phyloP scores from a whole-genome alignment of 2,888 invertebrate species.

The Gasteruption jaculator region DNA sequence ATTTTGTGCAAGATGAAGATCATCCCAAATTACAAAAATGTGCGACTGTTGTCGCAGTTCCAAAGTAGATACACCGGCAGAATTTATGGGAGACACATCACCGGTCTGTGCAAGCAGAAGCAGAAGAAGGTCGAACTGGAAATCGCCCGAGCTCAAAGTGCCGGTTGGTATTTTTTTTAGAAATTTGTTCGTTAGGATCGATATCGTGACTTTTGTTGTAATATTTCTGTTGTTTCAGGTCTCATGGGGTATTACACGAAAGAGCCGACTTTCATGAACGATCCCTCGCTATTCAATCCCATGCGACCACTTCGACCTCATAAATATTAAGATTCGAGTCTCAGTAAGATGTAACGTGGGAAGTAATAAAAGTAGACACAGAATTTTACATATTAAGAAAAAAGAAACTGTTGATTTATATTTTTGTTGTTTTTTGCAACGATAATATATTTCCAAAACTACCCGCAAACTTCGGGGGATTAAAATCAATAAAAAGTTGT shows the following conservation, averaged over 20 bases:
- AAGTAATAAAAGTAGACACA: conserved; percentile 13
- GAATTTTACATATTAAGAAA: conserved; percentile 6
- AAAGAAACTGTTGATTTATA: conserved; percentile 19
- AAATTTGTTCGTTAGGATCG: neutral
- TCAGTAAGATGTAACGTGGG: conserved; percentile 19
- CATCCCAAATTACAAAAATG: conserved; percentile 87
- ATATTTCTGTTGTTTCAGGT: conserved; percentile 46
- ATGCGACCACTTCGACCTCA: conserved; percentile 78
- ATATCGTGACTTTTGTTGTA: conserved; percentile 2
- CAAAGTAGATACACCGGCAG: conserved; percentile 92
- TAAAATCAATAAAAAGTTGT: no score
- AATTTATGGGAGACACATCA: conserved; percentile 88
- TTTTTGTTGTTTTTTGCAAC: conserved; percentile 35
- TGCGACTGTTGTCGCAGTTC: conserved; percentile 87
- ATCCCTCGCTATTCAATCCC: conserved; percentile 88
- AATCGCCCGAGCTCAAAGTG: conserved; percentile 70
- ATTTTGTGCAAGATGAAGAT: conserved; percentile 80
- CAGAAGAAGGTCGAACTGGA: conserved; percentile 71
- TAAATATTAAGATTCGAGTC: conserved; percentile 58
- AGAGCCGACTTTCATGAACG: conserved; percentile 72
- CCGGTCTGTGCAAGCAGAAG: conserved; percentile 83
- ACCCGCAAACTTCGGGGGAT: no score
- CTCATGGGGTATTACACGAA: conserved; percentile 83
- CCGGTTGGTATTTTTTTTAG: conserved; percentile 53
- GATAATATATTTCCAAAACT: no score